phyloP scores from a whole-genome alignment of 2,888 invertebrate species.

The Allolobophora icterica region DNA sequence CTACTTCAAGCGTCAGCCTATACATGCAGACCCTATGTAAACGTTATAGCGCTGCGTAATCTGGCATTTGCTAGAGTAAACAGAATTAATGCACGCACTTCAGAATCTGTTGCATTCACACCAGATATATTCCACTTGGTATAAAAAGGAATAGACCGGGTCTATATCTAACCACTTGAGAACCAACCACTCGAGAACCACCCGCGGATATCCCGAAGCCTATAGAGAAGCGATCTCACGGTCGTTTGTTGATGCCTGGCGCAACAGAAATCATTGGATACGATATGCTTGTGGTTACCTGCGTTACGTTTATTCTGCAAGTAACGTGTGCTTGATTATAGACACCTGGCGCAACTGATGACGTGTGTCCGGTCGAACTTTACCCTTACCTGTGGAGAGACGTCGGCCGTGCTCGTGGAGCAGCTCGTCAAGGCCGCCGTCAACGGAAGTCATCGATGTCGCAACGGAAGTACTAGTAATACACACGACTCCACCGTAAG shows the following conservation, averaged over 20 bases:
- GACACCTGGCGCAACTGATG: neutral
- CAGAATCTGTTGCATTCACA: neutral
- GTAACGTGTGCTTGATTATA: neutral
- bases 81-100: neutral
- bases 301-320: neutral
- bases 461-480: neutral
- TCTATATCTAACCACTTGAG: neutral
- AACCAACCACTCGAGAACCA: neutral
- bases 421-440: neutral
- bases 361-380: conserved; percentile 23
- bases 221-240: neutral
- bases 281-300: neutral
- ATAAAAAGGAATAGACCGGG: neutral
- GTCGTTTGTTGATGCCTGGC: neutral
- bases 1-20: too few species aligned
- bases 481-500: neutral
- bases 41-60: neutral
- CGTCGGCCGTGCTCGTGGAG: neutral
- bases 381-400: neutral
- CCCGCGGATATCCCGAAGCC: neutral
- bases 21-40: too few species aligned
- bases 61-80: neutral
- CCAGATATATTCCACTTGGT: neutral
- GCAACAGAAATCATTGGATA: neutral
- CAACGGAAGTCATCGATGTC: neutral